Evolutionary conservation across 2,113 vertebrate genomes (phyloP).

Genomic region (Mystacornis crossleyi): DNA sequence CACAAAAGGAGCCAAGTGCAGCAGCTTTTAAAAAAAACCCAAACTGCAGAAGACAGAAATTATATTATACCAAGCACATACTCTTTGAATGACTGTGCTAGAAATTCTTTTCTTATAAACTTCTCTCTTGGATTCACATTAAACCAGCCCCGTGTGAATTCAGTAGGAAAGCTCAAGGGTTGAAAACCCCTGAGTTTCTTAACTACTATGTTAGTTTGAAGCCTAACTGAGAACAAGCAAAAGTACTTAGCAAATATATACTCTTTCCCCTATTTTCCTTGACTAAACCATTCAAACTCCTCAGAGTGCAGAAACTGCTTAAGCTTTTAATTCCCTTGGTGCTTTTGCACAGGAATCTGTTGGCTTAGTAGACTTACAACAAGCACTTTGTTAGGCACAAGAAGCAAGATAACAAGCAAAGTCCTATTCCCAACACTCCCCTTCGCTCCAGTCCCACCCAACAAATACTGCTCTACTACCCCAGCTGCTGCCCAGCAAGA

Average conservation of each 20-base stretch:
- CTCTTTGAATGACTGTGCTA: neutral
- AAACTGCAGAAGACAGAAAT: neutral
- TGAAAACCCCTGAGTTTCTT: neutral
- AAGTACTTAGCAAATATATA: neutral
- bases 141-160: neutral
- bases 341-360: conserved; percentile 10
- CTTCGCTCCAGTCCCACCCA: neutral
- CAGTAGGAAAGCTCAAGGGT: neutral
- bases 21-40: neutral
- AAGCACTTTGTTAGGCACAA: conserved; percentile 12
- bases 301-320: neutral
- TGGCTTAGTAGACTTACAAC: conserved; percentile 40
- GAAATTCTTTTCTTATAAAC: neutral
- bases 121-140: neutral
- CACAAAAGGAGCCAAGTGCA: neutral
- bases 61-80: neutral
- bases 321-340: conserved; percentile 48
- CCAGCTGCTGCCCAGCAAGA: neutral
- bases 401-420: neutral
- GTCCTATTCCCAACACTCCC: neutral
- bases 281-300: conserved; percentile 20
- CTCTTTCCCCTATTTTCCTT: conserved; percentile 40
- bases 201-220: neutral
- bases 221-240: neutral
- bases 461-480: neutral